Base-by-base conservation (phyloP, 2,113 vertebrate species). In the Laticauda colubrina region DNA sequence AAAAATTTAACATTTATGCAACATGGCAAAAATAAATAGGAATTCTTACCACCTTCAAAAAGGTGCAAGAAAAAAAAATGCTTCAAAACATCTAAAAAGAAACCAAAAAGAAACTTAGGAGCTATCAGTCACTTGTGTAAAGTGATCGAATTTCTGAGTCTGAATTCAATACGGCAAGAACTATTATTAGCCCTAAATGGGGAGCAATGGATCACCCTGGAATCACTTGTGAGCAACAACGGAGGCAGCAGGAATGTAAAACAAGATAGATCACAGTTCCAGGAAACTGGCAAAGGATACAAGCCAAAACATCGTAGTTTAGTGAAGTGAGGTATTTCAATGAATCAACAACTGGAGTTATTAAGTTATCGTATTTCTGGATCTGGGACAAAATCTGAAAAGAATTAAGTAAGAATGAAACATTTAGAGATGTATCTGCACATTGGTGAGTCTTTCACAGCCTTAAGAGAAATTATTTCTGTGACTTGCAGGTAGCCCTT, bases 291-390 rank as follows among this genome's bases (percentile, higher is more conserved):
- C 15, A 88, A 97, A 99, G 99, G 99, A 99, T 99, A 99, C 99
- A 99, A n/a, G 99, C 99, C 97, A 99, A 97, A 93, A 99, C 98
- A 94, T 99, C 99, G 0, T 99, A 99, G 97, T 99, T 99, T 96
- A 99, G 97, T 0, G 99, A 99, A 94, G 99, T 99, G 98, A 99
- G 99, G 98, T 99, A 99, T 98, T 99, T 99, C 97, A 99, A 97
- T 8, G 99, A 99, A 96, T 99, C 99, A 95, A 99, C 99, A 90
- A 99, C 99, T 0, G 99, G 99, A 92, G 98, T 98, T 95, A 99
- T 99, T 95, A 99, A 98, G 96, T 99, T 99, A 97, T 99, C 99
- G 0, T 99, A 99, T 97, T 99, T 99, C 95, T 99, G 99, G 97
- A 99, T 99, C 97, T 99, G 99, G 57, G 99, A 99, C 95, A 99